A percentile compares a stretch with the other conserved stretches of the same genome.
These are phyloP conservation scores for Acromyrmex heyeri DNA, from an alignment of 1,140 invertebrate genomes.

Conservation along the genomic window DNA sequence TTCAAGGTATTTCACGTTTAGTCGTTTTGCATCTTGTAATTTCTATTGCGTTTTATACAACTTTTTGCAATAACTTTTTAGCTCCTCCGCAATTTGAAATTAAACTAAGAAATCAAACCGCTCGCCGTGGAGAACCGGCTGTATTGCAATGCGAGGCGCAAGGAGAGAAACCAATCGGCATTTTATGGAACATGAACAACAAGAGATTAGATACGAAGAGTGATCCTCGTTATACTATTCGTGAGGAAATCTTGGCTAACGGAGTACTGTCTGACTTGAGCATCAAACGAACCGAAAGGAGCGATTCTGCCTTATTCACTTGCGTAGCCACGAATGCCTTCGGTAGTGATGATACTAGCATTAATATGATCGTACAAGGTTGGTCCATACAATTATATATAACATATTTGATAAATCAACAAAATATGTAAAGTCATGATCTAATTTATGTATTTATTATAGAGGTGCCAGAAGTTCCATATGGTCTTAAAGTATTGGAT, in stretches of 20 bases:
- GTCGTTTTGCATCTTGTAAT: background rate
- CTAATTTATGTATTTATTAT: constrained; percentile 66
- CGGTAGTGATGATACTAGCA: constrained; percentile 97
- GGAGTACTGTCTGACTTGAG: constrained; percentile 96
- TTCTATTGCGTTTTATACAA: constrained; percentile 42
- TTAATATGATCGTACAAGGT: constrained; percentile 98
- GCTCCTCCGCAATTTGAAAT: constrained; percentile 98
- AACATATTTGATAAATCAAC: background rate
- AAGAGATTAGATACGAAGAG: constrained; percentile 95
- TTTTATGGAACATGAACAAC: constrained; percentile 98
- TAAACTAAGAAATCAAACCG: constrained; percentile 96
- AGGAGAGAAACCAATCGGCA: constrained; percentile 98
- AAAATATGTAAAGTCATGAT: background rate
- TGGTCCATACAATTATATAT: constrained; percentile 52
- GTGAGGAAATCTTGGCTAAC: constrained; percentile 95
- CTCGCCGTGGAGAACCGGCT: constrained; percentile 95
- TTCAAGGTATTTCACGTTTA: constrained; percentile 90
- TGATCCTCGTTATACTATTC: constrained; percentile 95
- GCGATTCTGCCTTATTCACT: constrained; percentile 97
- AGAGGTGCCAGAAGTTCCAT: constrained; percentile 98
- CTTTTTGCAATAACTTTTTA: constrained; percentile 83
- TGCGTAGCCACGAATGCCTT: constrained; percentile 98
- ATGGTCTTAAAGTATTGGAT: constrained; percentile 95
- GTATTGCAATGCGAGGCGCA: constrained; percentile 98
- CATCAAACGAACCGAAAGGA: constrained; percentile 95